Evolutionary conservation across 2,888 invertebrate genomes (phyloP).

Genomic region (Xestia ashworthii): DNA sequence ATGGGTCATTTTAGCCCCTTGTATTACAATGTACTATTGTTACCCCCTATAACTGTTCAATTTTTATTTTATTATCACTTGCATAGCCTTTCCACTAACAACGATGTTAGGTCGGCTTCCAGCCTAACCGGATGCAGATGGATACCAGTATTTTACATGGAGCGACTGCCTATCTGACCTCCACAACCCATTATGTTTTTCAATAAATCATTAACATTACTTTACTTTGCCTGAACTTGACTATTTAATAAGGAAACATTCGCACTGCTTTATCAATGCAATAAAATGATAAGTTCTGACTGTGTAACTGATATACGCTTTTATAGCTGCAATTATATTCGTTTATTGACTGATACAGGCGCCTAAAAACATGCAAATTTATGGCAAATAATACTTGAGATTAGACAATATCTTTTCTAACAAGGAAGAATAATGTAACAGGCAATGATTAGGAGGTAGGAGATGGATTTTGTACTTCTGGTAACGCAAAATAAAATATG

Average conservation of each 20-base stretch:
- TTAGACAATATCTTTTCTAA: conserved; percentile 26
- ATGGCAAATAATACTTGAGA: conserved; percentile 30
- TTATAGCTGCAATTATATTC: conserved; percentile 40
- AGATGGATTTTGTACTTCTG: conserved; percentile 1
- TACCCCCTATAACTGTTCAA: too few species aligned
- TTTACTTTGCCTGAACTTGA: conserved; percentile 31
- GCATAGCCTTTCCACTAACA: background rate
- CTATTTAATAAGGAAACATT: conserved; percentile 26
- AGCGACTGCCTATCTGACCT: background rate
- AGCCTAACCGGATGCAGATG: too few species aligned
- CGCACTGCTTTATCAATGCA: conserved; percentile 28
- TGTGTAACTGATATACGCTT: conserved; percentile 20
- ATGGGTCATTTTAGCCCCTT: too few species aligned
- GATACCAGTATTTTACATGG: background rate
- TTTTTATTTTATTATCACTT: background rate
- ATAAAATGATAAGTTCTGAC: conserved; percentile 49
- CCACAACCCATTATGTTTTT: background rate
- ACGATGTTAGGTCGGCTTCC: background rate
- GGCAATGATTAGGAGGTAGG: background rate
- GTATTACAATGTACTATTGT: too few species aligned
- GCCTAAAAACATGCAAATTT: conserved; percentile 34
- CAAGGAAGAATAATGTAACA: background rate
- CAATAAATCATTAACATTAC: background rate
- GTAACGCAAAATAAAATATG: background rate
- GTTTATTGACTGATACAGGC: conserved; percentile 51